phyloP scores from a whole-genome alignment of 2,888 invertebrate genomes.

The Tachina grossa region DNA sequence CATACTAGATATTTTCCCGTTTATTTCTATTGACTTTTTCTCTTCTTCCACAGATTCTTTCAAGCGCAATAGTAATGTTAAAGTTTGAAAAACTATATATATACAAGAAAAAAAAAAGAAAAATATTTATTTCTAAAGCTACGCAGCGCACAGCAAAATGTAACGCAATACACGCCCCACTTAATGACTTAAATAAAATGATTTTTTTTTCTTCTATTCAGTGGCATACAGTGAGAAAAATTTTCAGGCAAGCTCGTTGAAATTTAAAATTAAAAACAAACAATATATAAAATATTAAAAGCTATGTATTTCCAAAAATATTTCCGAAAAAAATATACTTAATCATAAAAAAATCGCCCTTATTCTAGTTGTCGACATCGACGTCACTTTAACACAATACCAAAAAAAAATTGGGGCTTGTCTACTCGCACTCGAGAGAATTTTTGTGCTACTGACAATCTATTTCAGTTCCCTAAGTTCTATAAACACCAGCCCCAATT shows the following conservation, averaged over 20 bases:
- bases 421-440: too few species aligned
- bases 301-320: too few species aligned
- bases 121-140: slow-evolving; percentile 53
- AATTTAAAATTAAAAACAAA: too few species aligned
- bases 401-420: too few species aligned
- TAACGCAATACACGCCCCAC: slow-evolving; percentile 65
- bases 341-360: too few species aligned
- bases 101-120: not conserved
- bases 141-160: slow-evolving; percentile 52
- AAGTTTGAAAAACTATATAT: slow-evolving; percentile 21
- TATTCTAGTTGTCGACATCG: too few species aligned
- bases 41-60: not conserved
- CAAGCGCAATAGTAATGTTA: not conserved
- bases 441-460: too few species aligned
- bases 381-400: too few species aligned
- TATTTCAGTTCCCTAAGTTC: too few species aligned
- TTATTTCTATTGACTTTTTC: slow-evolving; percentile 35
- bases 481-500: too few species aligned
- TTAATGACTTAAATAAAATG: slow-evolving; percentile 58
- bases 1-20: slow-evolving; percentile 3
- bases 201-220: slow-evolving; percentile 19
- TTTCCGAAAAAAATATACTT: too few species aligned
- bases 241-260: not conserved
- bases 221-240: slow-evolving; percentile 39
- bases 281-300: too few species aligned